Evolutionary conservation across 2,797 vertebrate species (phyloP), one percentile per base, ranked within the genome.

Genomic region (Helostoma temminkii): DNA sequence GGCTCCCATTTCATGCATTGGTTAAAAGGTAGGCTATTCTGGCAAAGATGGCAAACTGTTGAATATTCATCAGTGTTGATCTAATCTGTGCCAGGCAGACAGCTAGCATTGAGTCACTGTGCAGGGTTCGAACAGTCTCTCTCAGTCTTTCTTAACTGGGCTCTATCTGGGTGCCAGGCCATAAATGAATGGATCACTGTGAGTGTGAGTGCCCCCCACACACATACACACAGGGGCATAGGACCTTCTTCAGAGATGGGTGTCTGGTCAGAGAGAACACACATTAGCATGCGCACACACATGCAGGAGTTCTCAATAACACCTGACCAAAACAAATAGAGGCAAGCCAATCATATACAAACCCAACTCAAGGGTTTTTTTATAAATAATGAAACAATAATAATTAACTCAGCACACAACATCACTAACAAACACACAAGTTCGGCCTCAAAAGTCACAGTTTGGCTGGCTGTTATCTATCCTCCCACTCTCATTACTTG

Each of bases 71-170:
- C 61, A 75, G 84, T 91, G 91, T 93, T 91, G 91, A 92, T 80
- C 90, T 93, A 91, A 91, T 91, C 86, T 88, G 91, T 91, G 91
- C 91, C 92, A 92, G 89, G 88, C 88, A 88, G 89, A 92, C 91
- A 91, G 83, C 88, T 58, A 90, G 90, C 85, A 91, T 92, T 89
- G 90, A 93, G 89, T 93, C 92, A 88, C 82, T 88, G 74, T 82
- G 84, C 66, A 82, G 72, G 76, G 82, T 80, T 75, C 65, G 28
- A 90, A 92, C 90, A 92, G 89, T 88, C 84, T 86, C 84, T 63
- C 91, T 91, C 85, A 91, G 89, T 91, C 88, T 84, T 81, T 86
- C 88, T 91, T 74, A 80, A 91, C 80, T 65, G 74, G 85, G 83
- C 83, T 83, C 83, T 90, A 88, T 92, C 78, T 62, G 63, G 54